Percentiles rank a stretch among this genome's conserved stretches.
Conservation (phyloP, 1,140 invertebrate genomes). For the Caenorhabditis brenneri region DNA sequence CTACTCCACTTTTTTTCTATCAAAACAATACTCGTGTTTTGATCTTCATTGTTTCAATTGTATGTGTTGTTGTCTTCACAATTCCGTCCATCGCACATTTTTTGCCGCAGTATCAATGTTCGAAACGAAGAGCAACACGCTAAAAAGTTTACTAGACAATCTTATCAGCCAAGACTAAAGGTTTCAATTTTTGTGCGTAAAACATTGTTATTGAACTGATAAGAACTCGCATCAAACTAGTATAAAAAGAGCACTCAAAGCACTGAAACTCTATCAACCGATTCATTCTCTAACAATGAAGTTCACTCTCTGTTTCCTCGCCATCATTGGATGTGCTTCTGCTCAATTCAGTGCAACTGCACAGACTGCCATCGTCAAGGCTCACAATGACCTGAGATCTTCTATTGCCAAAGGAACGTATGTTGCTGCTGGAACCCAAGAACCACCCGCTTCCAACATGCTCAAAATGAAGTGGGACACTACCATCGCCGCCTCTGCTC, state of each 20-base stretch:
- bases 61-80: too few species aligned
- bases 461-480: neutral
- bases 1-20: too few species aligned
- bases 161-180: neutral
- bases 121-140: too few species aligned
- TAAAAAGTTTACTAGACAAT: neutral
- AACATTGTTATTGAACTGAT: conserved; percentile 2
- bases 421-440: neutral
- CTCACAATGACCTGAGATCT: conserved; percentile 2
- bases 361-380: neutral
- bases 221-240: too few species aligned
- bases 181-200: neutral
- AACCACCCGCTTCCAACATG: neutral
- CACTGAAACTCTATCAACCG: too few species aligned
- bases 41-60: too few species aligned
- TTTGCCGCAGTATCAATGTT: too few species aligned
- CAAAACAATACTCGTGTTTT: too few species aligned
- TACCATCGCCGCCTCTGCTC: neutral
- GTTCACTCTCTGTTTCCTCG: neutral
- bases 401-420: neutral
- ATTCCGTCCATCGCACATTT: too few species aligned
- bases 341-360: neutral
- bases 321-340: neutral
- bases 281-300: neutral
- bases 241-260: too few species aligned